A percentile compares a stretch with the other conserved stretches of the same genome.
Conservation (phyloP, 1,140 invertebrate genomes). For the Lasioglossum albipes region DNA sequence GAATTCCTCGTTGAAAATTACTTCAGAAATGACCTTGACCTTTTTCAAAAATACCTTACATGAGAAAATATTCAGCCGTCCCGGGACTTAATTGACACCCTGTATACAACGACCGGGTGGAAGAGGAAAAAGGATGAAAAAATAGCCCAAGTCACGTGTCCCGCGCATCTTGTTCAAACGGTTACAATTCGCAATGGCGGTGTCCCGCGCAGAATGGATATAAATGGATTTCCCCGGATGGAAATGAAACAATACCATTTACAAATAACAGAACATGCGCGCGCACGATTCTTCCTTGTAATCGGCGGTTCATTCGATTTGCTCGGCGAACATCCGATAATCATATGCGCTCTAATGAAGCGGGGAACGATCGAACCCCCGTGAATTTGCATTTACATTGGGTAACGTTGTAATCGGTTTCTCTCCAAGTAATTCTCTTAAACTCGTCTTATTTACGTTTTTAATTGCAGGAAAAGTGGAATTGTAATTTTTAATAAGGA, state of each 20-base stretch:
- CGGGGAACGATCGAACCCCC: not conserved
- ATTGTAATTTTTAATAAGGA: not conserved
- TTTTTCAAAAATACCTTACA: no score
- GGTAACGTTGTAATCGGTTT: not conserved
- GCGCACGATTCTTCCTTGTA: slow-evolving; percentile 18
- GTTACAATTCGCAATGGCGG: slow-evolving; percentile 45
- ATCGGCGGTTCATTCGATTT: slow-evolving; percentile 6
- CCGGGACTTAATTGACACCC: no score
- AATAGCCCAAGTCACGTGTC: slow-evolving; percentile 26
- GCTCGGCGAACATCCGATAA: not conserved
- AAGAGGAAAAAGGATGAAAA: not conserved
- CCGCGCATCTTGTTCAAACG: slow-evolving; percentile 44
- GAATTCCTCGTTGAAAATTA: no score
- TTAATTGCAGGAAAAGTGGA: not conserved
- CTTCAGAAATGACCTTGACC: no score
- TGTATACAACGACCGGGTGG: no score
- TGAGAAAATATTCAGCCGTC: no score
- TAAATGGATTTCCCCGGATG: slow-evolving; percentile 36
- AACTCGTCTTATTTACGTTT: not conserved
- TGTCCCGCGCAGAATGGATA: slow-evolving; percentile 39
- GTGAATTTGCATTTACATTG: not conserved
- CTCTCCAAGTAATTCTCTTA: not conserved
- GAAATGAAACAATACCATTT: slow-evolving; percentile 46
- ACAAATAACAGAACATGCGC: slow-evolving; percentile 38
- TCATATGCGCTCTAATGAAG: not conserved